Evolutionary conservation across 2,888 invertebrate genomes (phyloP).

Genomic region (Lithophane ornitopus): DNA sequence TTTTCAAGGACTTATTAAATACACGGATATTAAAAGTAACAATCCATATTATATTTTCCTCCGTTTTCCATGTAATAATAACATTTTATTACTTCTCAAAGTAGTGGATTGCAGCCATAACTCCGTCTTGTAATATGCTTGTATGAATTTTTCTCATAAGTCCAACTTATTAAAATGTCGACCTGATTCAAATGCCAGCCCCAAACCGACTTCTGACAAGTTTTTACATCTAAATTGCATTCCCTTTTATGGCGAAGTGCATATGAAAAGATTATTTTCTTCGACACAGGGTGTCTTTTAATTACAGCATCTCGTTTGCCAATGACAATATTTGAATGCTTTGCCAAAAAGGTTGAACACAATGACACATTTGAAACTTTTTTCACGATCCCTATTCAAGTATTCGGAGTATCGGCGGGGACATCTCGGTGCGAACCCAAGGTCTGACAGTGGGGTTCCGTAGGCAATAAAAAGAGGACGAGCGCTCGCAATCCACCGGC

Average conservation of each 20-base stretch:
- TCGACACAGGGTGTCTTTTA: conserved; percentile 60
- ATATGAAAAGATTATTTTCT: conserved; percentile 57
- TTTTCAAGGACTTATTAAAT: neutral
- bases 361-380: conserved; percentile 73
- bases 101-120: conserved; percentile 8
- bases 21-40: neutral
- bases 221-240: conserved; percentile 56
- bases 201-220: conserved; percentile 44
- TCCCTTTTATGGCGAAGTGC: conserved; percentile 25
- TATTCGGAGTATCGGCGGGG: conserved; percentile 76
- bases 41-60: neutral
- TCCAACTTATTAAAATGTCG: conserved; percentile 47
- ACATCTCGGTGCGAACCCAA: conserved; percentile 79
- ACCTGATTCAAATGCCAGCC: conserved; percentile 55
- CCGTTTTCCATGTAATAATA: conserved; percentile 25
- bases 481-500: conserved; percentile 68
- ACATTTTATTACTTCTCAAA: conserved; percentile 19
- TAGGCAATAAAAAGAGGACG: conserved; percentile 77
- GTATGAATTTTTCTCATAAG: conserved; percentile 37
- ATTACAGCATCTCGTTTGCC: conserved; percentile 59
- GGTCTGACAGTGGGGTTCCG: conserved; percentile 84
- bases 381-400: conserved; percentile 75
- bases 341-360: conserved; percentile 67
- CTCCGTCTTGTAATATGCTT: conserved; percentile 38
- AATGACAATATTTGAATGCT: conserved; percentile 66